Conservation (phyloP, 2,888 invertebrate genomes). For the Pecten maximus region DNA sequence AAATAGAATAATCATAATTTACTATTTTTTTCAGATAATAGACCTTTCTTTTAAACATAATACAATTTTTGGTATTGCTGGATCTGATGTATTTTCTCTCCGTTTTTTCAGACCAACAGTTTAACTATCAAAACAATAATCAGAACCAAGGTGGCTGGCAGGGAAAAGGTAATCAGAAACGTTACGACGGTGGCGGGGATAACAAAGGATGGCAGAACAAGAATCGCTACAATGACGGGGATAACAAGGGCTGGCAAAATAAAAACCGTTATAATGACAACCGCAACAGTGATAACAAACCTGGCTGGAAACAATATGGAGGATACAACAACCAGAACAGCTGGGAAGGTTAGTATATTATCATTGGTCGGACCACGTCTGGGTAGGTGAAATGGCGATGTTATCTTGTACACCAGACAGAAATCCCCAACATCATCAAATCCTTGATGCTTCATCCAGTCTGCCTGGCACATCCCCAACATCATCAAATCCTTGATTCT, state of each 20-base stretch:
- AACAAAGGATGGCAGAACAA: slow-evolving; percentile 1
- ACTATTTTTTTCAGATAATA: neutral
- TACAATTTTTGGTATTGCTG: too few relatives aligned
- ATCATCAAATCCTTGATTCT: too few relatives aligned
- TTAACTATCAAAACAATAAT: neutral
- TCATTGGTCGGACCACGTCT: neutral
- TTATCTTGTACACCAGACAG: too few relatives aligned
- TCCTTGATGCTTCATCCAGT: too few relatives aligned
- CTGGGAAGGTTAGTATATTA: neutral
- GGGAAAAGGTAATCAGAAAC: neutral
- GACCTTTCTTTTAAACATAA: neutral
- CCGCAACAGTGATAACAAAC: neutral
- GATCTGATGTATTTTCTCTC: neutral
- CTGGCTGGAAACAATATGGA: neutral
- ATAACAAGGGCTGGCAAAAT: neutral
- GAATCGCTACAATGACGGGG: slow-evolving; percentile 5
- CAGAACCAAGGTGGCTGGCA: slow-evolving; percentile 22
- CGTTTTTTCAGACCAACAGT: neutral
- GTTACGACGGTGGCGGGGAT: neutral
- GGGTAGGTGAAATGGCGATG: too few relatives aligned
- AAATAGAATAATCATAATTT: too few relatives aligned
- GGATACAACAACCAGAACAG: slow-evolving; percentile 15
- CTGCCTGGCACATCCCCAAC: too few relatives aligned
- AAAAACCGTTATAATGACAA: slow-evolving; percentile 13
- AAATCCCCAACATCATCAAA: too few relatives aligned